These are phyloP conservation scores for Sinonovacula constricta DNA, from an alignment of 1,140 invertebrate species.

Conservation along the genomic window DNA sequence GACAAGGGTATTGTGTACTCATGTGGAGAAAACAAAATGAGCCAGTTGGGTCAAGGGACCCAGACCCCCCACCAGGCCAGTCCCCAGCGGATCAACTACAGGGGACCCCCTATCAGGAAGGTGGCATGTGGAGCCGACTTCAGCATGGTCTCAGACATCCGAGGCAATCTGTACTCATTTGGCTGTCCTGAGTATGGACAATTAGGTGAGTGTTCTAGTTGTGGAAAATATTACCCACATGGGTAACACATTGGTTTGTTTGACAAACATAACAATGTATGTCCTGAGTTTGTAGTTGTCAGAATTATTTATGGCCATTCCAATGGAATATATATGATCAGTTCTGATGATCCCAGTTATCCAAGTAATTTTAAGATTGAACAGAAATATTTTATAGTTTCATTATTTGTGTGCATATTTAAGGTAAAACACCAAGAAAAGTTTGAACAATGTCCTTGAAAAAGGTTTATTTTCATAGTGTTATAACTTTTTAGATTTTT, in stretches of 20 bases:
- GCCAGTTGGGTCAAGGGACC: slow-evolving; percentile 92
- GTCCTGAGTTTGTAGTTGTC: background rate
- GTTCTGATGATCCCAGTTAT: background rate
- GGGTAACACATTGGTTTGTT: too few relatives aligned
- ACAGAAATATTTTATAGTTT: background rate
- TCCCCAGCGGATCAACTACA: slow-evolving; percentile 84
- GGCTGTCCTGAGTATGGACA: slow-evolving; percentile 95
- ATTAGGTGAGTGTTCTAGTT: slow-evolving; percentile 84
- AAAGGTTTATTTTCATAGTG: background rate
- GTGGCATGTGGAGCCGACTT: slow-evolving; percentile 94
- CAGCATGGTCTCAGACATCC: slow-evolving; percentile 92
- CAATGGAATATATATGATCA: background rate
- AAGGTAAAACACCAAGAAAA: background rate
- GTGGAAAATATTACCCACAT: too few relatives aligned
- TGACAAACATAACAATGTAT: background rate
- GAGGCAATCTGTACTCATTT: slow-evolving; percentile 93
- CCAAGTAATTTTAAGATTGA: background rate
- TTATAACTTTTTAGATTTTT: background rate
- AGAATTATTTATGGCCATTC: background rate
- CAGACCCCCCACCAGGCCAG: slow-evolving; percentile 83
- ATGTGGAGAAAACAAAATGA: slow-evolving; percentile 93
- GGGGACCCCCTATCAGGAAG: slow-evolving; percentile 89
- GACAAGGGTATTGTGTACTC: slow-evolving; percentile 91
- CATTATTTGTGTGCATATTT: background rate
- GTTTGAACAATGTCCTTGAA: background rate